Evolutionary conservation across 2,888 invertebrate genomes (phyloP).

Genomic region (Neoscelio sp.): DNA sequence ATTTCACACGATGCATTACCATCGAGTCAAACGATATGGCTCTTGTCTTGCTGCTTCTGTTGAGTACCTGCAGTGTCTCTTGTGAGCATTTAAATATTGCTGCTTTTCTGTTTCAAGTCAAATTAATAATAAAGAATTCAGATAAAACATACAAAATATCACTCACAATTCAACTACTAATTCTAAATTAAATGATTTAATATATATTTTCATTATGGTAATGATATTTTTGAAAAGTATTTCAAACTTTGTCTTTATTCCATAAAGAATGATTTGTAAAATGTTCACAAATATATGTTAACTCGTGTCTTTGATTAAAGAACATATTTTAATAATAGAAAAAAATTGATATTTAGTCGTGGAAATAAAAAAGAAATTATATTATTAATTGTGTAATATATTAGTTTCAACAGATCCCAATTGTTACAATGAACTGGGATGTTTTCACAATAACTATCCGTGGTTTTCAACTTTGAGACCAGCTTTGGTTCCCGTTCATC

Average conservation of each 20-base stretch:
- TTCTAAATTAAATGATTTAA: not conserved
- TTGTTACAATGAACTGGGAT: slow-evolving; percentile 81
- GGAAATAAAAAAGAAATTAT: too few relatives aligned
- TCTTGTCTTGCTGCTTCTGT: not conserved
- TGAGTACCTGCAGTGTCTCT: not conserved
- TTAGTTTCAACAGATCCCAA: slow-evolving; percentile 60
- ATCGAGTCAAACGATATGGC: not conserved
- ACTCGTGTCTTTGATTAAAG: too few relatives aligned
- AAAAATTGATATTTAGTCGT: too few relatives aligned
- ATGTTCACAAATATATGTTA: too few relatives aligned
- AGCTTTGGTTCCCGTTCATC: slow-evolving; percentile 77
- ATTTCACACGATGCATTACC: not conserved
- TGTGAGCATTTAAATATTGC: not conserved
- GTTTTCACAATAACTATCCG: slow-evolving; percentile 79
- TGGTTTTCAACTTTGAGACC: slow-evolving; percentile 80
- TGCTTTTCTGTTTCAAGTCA: not conserved
- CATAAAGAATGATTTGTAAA: too few relatives aligned
- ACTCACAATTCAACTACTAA: not conserved
- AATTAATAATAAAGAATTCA: too few relatives aligned
- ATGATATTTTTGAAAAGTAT: too few relatives aligned
- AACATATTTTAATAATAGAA: too few relatives aligned
- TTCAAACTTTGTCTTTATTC: too few relatives aligned
- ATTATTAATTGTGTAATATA: too few relatives aligned
- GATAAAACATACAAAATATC: not conserved
- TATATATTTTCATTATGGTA: too few relatives aligned